Evolutionary conservation across 2,113 vertebrate species (phyloP).

Genomic region (Tonatia bakeri): DNA sequence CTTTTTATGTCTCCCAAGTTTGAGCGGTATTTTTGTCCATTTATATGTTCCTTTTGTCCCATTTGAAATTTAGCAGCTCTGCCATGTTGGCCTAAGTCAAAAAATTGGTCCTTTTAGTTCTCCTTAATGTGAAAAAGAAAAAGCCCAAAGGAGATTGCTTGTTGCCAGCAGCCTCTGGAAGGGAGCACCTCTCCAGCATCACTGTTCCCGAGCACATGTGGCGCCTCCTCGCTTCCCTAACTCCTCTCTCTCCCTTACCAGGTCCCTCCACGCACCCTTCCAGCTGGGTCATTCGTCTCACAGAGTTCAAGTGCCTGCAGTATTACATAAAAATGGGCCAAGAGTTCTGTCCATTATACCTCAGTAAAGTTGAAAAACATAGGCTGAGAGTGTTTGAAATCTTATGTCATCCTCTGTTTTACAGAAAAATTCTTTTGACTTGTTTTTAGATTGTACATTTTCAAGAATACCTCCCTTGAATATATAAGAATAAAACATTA

Average conservation of each 20-base stretch:
- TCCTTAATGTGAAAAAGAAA: conserved; percentile 8
- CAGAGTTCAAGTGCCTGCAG: background rate
- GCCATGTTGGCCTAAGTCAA: background rate
- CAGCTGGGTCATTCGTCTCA: background rate
- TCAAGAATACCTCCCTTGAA: background rate
- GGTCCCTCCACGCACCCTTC: background rate
- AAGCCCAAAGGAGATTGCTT: background rate
- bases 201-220: background rate
- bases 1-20: background rate
- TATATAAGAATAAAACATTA: background rate
- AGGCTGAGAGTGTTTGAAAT: background rate
- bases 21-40: background rate
- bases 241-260: background rate
- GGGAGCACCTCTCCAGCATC: background rate
- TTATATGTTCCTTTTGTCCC: background rate
- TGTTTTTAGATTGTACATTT: conserved; percentile 17
- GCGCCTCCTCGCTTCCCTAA: background rate
- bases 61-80: background rate
- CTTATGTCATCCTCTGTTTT: background rate
- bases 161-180: background rate
- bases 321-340: background rate
- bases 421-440: background rate
- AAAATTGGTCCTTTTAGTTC: conserved; percentile 27
- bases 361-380: background rate
- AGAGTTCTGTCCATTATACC: background rate